Base-by-base conservation (phyloP, 2,888 invertebrate genomes). In the Andrena dorsata region DNA sequence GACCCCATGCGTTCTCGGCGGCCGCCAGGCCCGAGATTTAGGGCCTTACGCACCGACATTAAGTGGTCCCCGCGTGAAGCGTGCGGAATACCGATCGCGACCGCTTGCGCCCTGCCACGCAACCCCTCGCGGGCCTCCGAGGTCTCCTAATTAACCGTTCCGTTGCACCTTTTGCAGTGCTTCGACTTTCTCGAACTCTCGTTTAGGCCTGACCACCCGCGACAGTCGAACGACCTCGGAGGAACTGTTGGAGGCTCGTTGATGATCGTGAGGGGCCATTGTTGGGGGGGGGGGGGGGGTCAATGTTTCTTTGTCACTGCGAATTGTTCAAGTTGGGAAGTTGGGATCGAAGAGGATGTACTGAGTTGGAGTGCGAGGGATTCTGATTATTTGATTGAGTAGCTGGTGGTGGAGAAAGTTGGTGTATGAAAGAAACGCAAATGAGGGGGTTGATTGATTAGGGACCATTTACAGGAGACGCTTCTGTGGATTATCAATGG, bases 61-160 rank as follows among this genome's bases (percentile, higher is more conserved):
- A 82, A 82, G 65, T 41, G 82, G 73, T 70, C 30, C 32, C 63
- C 78, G 76, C 56, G 76, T 71, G 76, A 76, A 73, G 74, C 41
- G 72, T 51, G 79, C 61, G 66, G 69, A 82, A 80, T 80, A 82
- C 75, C 80, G 75, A 75, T 70, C 74, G 68, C 60, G 41, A 56
- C 41, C 28, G 51, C 71, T 41, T 32, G 51, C 76, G 64, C 60
- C 60, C 69, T 47, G 74, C 80, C 49, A 64, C 76, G 32, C 71
- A 68, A 49, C 53, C 35, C 26, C 20, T 20, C 56, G 32, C 20
- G 68, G 60, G 47, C 73, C 66, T 70, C 28, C 66, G 35, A 69
- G 63, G 47, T 64, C 64, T 68, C 80, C 80, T 80, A 82, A 82
- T 82, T 82, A 82, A 82, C 76, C 82, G 80, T 76, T 56, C 58